Base-by-base conservation (phyloP, 92 coral and sea anemone species). In the Phenganax marumi region DNA sequence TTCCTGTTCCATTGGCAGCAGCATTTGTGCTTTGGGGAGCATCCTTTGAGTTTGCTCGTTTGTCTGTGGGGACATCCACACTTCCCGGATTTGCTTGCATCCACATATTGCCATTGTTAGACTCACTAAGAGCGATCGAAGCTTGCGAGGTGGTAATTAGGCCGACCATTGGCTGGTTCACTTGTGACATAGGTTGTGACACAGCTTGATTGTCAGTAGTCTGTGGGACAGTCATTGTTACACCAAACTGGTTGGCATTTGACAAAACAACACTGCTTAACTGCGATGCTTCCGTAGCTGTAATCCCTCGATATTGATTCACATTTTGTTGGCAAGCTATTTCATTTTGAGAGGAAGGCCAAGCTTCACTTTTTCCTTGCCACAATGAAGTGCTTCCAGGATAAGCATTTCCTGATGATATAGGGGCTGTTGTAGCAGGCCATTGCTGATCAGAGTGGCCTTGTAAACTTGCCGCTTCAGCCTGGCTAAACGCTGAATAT, bases 341-440 rank as follows among this genome's bases (percentile, higher is more conserved):
- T 88, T 92, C 97, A 7, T 91, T 93, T 51, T 90, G 82, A 51
- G 91, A 68, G 72, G 89, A 81, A 8, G 88, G 75, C 99, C 99
- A 96, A 16, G 71, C 86, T 6, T 87, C 73, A 39, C 91, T 83
- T 73, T 91, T 88, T 22, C 87, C 89, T 52, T 91, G 96, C 99
- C 99, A 96, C 97, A 97, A 92, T 58, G 72, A 92, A n/a, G 79
- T 57, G 0, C 77, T 78, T 57, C 68, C 73, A 17, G 87, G 63
- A 3, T 73, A 86, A 72, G 73, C 71, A 48, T 88, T 80, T 10
- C 89, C 92, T 50, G 86, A 78, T 0, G 81, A 55, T 14, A 60
- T 76, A 17, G 84, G 65, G 56, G 91, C 85, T 43, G 93, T 85
- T 79, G 93, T 95, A 51, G 93, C 55, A n/a, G 91, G 74, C 97